phyloP scores from a whole-genome alignment of 2,888 invertebrate genomes.

The Acrobasis suavella region DNA sequence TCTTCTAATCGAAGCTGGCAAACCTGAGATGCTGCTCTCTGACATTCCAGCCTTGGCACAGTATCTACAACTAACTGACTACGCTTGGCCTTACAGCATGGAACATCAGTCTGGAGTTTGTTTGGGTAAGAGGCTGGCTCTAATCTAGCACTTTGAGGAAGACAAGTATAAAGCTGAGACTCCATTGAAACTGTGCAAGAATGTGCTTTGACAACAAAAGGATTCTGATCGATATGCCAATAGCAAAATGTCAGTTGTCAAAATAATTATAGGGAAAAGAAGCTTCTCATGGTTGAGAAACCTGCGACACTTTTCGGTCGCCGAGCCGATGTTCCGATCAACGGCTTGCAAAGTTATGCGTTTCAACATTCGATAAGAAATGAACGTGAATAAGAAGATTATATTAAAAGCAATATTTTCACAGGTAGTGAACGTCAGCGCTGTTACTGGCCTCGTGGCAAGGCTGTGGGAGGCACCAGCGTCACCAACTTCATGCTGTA shows the following conservation, averaged over 20 bases:
- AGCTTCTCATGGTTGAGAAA: no score
- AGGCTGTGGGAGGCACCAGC: constrained; percentile 91
- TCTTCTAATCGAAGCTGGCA: constrained; percentile 85
- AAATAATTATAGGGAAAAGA: no score
- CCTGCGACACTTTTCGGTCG: no score
- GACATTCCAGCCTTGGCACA: constrained; percentile 83
- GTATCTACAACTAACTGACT: constrained; percentile 82
- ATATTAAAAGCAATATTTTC: background rate
- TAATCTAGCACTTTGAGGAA: no score
- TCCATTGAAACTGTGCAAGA: no score
- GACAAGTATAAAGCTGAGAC: no score
- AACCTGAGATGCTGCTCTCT: constrained; percentile 73
- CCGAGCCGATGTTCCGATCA: no score
- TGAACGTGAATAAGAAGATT: background rate
- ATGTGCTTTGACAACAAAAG: no score
- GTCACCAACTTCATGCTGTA: constrained; percentile 93
- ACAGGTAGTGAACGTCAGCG: constrained; percentile 70
- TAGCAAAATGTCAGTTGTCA: no score
- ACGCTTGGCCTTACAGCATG: constrained; percentile 85
- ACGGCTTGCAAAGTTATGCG: no score
- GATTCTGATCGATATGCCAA: no score
- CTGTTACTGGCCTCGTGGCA: constrained; percentile 89
- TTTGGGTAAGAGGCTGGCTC: constrained; percentile 50
- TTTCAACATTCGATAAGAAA: no score
- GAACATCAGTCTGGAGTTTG: constrained; percentile 84